Evolutionary conservation across 2,888 invertebrate genomes (phyloP).

Genomic region (Torymus tubicola): DNA sequence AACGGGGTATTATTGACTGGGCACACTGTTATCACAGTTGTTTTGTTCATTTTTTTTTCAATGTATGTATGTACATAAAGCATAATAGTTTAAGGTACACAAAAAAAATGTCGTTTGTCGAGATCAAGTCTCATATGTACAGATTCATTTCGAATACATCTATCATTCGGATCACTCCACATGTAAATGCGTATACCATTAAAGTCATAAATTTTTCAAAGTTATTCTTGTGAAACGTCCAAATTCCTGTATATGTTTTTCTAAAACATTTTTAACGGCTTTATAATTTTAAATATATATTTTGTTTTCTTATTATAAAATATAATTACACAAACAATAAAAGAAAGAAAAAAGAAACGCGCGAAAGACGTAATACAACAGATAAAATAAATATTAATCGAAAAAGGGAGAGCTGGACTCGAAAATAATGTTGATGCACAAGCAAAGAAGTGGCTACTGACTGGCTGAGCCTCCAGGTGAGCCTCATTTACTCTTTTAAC

Average conservation of each 20-base stretch:
- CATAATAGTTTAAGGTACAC: conserved; percentile 21
- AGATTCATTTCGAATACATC: conserved; percentile 11
- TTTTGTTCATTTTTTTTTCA: conserved; percentile 6
- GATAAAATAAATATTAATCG: conserved; percentile 30
- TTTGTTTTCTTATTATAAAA: no score
- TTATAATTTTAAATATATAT: no score
- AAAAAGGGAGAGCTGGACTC: conserved; percentile 71
- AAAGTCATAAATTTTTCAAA: no score
- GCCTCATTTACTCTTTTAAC: conserved; percentile 65
- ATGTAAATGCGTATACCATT: no score
- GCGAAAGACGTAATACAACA: conserved; percentile 16
- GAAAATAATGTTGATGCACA: conserved; percentile 70
- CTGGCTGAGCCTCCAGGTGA: conserved; percentile 74
- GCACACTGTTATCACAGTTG: conserved; percentile 42
- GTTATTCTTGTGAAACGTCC: no score
- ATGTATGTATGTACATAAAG: conserved; percentile 35
- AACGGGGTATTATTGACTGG: conserved; percentile 46
- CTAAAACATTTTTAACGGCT: no score
- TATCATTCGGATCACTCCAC: neutral
- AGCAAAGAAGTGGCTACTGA: conserved; percentile 69
- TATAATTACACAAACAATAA: no score
- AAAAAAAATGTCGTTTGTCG: neutral
- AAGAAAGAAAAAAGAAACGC: neutral
- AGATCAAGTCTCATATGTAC: conserved; percentile 14
- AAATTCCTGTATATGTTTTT: no score